Evolutionary conservation across 2,113 vertebrate species (phyloP), one percentile per base, ranked within the genome.

Genomic region (Hiodon tergisus): DNA sequence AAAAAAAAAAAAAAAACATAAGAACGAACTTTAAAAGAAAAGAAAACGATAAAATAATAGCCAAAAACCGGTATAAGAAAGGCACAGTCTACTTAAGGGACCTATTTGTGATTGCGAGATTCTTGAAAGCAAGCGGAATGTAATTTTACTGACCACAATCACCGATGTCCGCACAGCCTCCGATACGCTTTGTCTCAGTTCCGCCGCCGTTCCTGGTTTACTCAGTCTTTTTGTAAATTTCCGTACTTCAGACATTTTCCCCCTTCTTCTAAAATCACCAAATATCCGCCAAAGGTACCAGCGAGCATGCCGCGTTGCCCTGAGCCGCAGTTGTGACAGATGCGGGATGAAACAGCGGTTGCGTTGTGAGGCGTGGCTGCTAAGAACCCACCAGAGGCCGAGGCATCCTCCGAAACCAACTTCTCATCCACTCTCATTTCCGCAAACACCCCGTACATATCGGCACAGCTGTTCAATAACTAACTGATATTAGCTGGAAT

Each of bases 151-250:
- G 78, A 95, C 94, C 93, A 92, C 89, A 6, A 90, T 87, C 78
- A 89, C 89, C 58, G 94, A 90, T 78, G 87, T 90, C 82, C 90
- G 89, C 81, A 96, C 94, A 51, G 92, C 92, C 85, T 93, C 95
- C 9, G 92, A 95, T 69, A 95, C 95, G 84, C 94, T 96, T 85
- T 95, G 95, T 58, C 95, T 77, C 59, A 96, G 91, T 84, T 94
- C 95, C 61, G 95, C 95, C 3, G 95, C 95, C 8, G 94, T 96
- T 71, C 95, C 94, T 0, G 93, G 94, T 78, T 94, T 96, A 89
- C 95, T 96, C 50, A 96, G 79, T 85, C 94, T 83, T 83, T 97
- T 96, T 47, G 94, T 96, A 81, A 93, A 94, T 88, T 91, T 94
- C 69, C 94, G 91, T 60, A 95, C 94, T 83, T 97, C 94, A 0